A percentile compares a stretch with the other conserved stretches of the same genome.
Evolutionary conservation across 2,113 vertebrate genomes (phyloP).

Genomic region (Chloroceryle aenea): DNA sequence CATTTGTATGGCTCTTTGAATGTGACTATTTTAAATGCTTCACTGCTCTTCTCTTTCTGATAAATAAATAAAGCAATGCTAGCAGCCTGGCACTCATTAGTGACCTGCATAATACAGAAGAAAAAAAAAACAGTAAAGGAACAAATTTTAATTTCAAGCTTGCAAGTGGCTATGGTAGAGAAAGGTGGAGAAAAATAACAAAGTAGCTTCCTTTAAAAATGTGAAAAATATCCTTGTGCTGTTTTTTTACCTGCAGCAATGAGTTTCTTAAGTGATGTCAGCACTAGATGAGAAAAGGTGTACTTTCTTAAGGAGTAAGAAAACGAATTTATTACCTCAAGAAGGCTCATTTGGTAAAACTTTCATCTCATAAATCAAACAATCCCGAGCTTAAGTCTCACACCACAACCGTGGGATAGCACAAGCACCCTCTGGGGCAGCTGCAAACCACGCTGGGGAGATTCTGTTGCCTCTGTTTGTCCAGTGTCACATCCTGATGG

Average conservation of each 20-base stretch:
- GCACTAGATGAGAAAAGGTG: slow-evolving; percentile 15
- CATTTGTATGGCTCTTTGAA: not conserved
- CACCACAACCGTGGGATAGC: not conserved
- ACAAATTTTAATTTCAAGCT: slow-evolving; percentile 16
- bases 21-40: slow-evolving; percentile 22
- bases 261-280: slow-evolving; percentile 10
- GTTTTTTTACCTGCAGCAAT: slow-evolving; percentile 7
- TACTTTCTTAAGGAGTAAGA: not conserved
- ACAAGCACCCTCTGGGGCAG: not conserved
- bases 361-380: not conserved
- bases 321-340: not conserved
- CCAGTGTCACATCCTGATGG: too few relatives aligned
- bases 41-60: slow-evolving; percentile 15
- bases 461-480: not conserved
- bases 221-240: not conserved
- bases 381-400: not conserved
- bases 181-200: not conserved
- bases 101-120: not conserved
- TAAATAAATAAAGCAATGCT: slow-evolving; percentile 54
- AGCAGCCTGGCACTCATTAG: slow-evolving; percentile 49
- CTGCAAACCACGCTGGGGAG: not conserved
- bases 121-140: slow-evolving; percentile 17
- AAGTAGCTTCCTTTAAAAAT: not conserved
- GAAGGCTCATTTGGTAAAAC: slow-evolving; percentile 23
- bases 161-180: not conserved